Evolutionary conservation across 2,113 vertebrate species (phyloP), one percentile per base, ranked within the genome.

Genomic region (Paracanthobrama guichenoti): DNA sequence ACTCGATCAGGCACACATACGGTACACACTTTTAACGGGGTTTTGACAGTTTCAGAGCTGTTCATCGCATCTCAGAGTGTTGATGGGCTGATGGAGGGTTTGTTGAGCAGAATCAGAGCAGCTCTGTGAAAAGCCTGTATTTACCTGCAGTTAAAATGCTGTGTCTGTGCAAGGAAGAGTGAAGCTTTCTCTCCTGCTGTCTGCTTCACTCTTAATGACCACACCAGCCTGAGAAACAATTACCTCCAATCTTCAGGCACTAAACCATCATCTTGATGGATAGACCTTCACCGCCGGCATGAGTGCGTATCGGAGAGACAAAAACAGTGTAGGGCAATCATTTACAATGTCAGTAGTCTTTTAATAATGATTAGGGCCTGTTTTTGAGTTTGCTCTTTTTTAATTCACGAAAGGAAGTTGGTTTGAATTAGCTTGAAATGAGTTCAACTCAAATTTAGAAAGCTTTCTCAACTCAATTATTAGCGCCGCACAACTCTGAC

Each of bases 181-280:
- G 69, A 42, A 13, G 53, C 53, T 59, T 53, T 59, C 9, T 71
- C 50, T 57, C 39, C 66, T 44, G 28, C 77, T 16, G 7, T 59
- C 50, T 59, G 31, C 67, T 24, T 62, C 20, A 50, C 31, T 64
- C 59, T 66, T 77, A 84, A 84, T 77, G 60, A 84, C 26, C 14
- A 24, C 7, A 39, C 57, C 28, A 42, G 82, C 18, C 60, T 10
- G 77, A 60, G 59, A 64, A 64, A 64, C 77, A 79, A 84, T 84
- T 84, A 84, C 59, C 28, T 75, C 44, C 73, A 24, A 66, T 77
- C 28, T 46, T 79, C 77, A 79, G 39, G 14, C 59, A 22, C 77
- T 46, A 46, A 64, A 46, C 77, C 77, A 79, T 62, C 77, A 79
- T n/a, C 59, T 60, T 64, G 77, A 60, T 53, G 57, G 39, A 81